Evolutionary conservation across 2,888 invertebrate genomes (phyloP).

Genomic region (Tenthredo livida): DNA sequence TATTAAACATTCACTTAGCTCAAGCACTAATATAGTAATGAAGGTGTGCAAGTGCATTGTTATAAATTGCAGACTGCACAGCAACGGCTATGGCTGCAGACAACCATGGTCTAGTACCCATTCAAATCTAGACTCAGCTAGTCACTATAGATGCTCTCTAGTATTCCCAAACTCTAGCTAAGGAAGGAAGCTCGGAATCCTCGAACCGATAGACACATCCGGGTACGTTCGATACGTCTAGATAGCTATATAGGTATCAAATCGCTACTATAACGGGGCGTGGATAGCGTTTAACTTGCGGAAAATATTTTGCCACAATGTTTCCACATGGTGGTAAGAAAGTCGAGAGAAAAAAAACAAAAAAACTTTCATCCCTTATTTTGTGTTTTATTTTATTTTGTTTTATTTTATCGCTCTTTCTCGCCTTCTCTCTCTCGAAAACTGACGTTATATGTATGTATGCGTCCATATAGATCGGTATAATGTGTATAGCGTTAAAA

Average conservation of each 20-base stretch:
- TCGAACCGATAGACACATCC: slow-evolving; percentile 32
- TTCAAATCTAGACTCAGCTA: slow-evolving; percentile 35
- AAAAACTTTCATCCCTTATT: too few relatives aligned
- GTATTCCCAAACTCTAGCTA: not conserved
- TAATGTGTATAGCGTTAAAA: slow-evolving; percentile 6
- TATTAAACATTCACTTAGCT: slow-evolving; percentile 42
- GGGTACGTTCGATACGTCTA: slow-evolving; percentile 13
- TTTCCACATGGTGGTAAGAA: not conserved
- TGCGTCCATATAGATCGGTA: not conserved
- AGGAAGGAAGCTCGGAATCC: slow-evolving; percentile 33
- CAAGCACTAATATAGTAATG: not conserved
- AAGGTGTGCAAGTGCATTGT: slow-evolving; percentile 14
- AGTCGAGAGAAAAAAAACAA: not conserved
- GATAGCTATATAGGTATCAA: not conserved
- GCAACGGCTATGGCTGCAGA: slow-evolving; percentile 31
- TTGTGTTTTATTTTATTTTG: not conserved
- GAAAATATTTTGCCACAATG: not conserved
- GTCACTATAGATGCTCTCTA: not conserved
- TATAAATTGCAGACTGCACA: slow-evolving; percentile 37
- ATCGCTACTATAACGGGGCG: not conserved
- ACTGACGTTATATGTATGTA: not conserved
- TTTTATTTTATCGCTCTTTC: not conserved
- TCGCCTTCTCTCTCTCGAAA: too few relatives aligned
- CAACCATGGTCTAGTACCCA: slow-evolving; percentile 31
- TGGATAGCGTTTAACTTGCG: not conserved